Base-by-base conservation (phyloP, 2,888 invertebrate species). In the Atherix ibis region DNA sequence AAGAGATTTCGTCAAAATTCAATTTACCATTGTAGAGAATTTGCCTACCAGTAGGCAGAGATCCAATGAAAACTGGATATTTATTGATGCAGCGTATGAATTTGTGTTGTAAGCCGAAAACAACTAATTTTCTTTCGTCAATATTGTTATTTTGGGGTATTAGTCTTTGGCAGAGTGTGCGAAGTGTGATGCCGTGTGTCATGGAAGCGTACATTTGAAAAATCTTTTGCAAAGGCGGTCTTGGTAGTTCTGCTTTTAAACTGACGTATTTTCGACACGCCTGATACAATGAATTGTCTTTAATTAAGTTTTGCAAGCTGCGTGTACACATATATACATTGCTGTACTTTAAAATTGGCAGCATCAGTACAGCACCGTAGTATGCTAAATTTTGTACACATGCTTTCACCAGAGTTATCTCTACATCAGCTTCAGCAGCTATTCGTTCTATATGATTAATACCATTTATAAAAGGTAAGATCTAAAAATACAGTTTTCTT, bases 381-480 rank as follows among this genome's bases (percentile, higher is more conserved):
- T 79, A 91, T 44, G 84, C 73, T 43, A 94, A 66, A 63, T 94
- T 94, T 56, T 91, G 91, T 37, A 94, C 75, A 56, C 91, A 91
- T 1, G 88, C 83, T 59, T 94, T 94, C 1, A 94, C 94, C 19
- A 94, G 67, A 55, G 87, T 85, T 44, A 83, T 84, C 54, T 94
- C 92, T 1, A 95, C 89, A 50, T 91, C 88, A 0, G 91, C 82
- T 49, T 88, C 79, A 0, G 76, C 72, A 0, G 92, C 83, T 42
- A 95, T 91, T 49, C 84, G 79, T 0, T 84, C 76, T 4, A 94
- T 76, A 56, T 94, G 91, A 59, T 89, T 87, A 50, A 83, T 84
- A 1, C 94, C 92, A 58, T 94, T 84, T 32, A 95, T 85, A 50
- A 80, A 82, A 0, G 88, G 85, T 17, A 88, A 60, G 19, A 81